A percentile compares a stretch with the other conserved stretches of the same genome.
phyloP scores from a whole-genome alignment of 35 echinoderm and acorn worm genomes.

The Eucidaris tribuloides region DNA sequence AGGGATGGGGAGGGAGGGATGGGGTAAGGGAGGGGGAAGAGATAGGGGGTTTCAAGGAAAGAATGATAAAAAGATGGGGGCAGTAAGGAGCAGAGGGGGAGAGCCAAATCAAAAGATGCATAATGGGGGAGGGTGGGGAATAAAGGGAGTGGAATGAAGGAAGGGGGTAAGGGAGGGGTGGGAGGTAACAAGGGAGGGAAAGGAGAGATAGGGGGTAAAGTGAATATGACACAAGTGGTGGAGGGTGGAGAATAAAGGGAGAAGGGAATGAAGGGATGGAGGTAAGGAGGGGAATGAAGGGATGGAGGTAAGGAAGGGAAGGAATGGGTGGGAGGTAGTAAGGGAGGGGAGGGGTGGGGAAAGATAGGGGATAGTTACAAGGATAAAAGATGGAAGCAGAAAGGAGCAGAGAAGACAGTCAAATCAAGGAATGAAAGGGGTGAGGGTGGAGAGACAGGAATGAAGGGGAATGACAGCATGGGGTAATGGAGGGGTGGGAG shows the following conservation, averaged over 20 bases:
- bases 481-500: not conserved
- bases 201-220: too few relatives aligned
- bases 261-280: not conserved
- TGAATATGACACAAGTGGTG: not conserved
- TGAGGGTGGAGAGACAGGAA: not conserved
- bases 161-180: not conserved
- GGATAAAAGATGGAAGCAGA: not conserved
- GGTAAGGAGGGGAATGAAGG: not conserved
- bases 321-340: not conserved
- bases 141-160: not conserved
- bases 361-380: not conserved
- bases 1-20: not conserved
- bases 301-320: not conserved
- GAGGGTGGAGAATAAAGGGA: not conserved
- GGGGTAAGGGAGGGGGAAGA: slow-evolving; percentile 9
- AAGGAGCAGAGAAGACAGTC: not conserved
- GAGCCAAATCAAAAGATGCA: too few relatives aligned
- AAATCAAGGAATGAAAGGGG: not conserved
- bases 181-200: too few relatives aligned
- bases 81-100: too few relatives aligned
- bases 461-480: not conserved
- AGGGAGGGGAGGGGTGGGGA: not conserved
- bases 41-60: too few relatives aligned
- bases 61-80: too few relatives aligned
- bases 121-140: not conserved